Percentiles rank a stretch among this genome's conserved stretches.
These are phyloP conservation scores for Adrianichthys oophorus DNA, from an alignment of 2,797 vertebrate species.

Conservation along the genomic window DNA sequence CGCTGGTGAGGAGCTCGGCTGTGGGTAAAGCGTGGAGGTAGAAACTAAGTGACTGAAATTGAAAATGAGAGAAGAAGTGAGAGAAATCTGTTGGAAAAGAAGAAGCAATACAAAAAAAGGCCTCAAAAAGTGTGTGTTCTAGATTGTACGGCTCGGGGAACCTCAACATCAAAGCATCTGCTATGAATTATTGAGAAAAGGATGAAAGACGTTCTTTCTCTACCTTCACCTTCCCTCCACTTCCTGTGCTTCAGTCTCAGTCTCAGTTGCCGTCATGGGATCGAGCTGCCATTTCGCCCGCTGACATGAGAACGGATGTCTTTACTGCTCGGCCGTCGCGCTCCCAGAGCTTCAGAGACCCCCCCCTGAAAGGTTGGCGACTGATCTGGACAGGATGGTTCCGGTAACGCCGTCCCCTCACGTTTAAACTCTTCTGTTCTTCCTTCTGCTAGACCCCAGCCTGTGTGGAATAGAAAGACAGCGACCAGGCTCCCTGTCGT, in stretches of 20 bases:
- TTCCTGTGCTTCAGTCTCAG: constrained; percentile 55
- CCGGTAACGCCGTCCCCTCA: too few species aligned
- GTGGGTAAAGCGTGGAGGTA: not conserved
- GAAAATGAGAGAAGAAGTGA: not conserved
- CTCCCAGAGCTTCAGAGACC: constrained; percentile 80
- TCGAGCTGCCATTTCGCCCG: constrained; percentile 78
- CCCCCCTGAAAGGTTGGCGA: constrained; percentile 75
- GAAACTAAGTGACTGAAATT: not conserved
- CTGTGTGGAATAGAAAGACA: constrained; percentile 78
- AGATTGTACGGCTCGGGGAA: constrained; percentile 32
- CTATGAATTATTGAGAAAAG: constrained; percentile 65
- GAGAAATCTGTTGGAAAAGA: constrained; percentile 10
- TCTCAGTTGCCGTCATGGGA: constrained; percentile 80
- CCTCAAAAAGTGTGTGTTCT: constrained; percentile 8
- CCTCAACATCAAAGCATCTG: constrained; percentile 53
- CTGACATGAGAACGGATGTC: constrained; percentile 84
- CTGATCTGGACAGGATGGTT: not conserved
- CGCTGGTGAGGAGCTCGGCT: constrained; percentile 47
- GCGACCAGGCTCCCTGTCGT: constrained; percentile 75
- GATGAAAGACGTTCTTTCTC: constrained; percentile 50
- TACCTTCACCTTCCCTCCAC: constrained; percentile 19
- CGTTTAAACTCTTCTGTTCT: not conserved
- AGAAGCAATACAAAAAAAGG: constrained; percentile 14
- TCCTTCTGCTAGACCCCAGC: constrained; percentile 60
- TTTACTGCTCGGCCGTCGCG: constrained; percentile 84